These are phyloP conservation scores for Rhynchotus rufescens DNA, from an alignment of 2,797 vertebrate species.

Conservation along the genomic window DNA sequence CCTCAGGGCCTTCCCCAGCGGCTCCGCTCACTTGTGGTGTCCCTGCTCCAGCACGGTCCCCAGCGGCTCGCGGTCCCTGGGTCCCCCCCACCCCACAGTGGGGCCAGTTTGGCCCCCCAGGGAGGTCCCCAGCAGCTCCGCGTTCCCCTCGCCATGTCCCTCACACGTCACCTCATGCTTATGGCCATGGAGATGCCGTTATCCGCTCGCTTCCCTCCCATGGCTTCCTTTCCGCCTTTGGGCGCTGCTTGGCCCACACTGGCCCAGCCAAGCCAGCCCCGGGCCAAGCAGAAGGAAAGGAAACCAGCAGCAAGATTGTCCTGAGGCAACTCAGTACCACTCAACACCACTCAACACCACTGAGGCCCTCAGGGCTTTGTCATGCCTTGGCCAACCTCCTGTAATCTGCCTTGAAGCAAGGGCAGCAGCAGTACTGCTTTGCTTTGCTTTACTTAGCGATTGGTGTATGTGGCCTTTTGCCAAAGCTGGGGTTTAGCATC, in stretches of 20 bases:
- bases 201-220: background rate
- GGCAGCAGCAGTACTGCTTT: background rate
- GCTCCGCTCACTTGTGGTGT: too few species aligned
- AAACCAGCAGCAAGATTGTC: background rate
- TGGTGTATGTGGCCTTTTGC: accelerated
- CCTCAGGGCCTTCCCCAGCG: too few species aligned
- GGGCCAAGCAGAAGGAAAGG: background rate
- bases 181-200: background rate
- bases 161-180: background rate
- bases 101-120: too few species aligned
- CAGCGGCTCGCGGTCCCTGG: too few species aligned
- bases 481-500: background rate
- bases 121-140: too few species aligned
- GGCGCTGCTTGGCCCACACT: accelerated
- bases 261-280: background rate
- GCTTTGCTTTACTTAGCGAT: background rate
- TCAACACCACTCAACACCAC: too few species aligned
- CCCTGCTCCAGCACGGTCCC: too few species aligned
- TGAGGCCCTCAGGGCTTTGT: background rate
- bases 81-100: too few species aligned
- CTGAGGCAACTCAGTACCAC: background rate
- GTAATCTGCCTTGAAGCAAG: background rate
- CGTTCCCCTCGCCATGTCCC: too few species aligned
- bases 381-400: background rate
- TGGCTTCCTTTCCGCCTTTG: background rate